These are phyloP conservation scores for Scaptomyza cyrtandrae DNA, from an alignment of 2,888 invertebrate species.

Conservation along the genomic window DNA sequence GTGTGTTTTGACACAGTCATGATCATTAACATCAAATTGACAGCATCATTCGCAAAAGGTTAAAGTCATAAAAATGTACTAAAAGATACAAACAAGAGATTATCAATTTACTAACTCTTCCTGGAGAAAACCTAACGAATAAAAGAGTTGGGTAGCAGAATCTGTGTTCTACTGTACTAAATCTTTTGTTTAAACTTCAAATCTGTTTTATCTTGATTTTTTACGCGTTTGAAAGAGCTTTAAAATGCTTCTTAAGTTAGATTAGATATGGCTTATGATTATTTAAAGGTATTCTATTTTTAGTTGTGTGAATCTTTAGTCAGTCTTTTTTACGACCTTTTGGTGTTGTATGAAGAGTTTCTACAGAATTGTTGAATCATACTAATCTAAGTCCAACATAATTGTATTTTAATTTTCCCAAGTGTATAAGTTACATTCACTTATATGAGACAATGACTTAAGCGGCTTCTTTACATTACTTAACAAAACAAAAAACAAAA, in stretches of 20 bases:
- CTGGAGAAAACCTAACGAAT: not conserved
- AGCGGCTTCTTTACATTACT: conserved; percentile 22
- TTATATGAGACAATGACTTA: conserved; percentile 22
- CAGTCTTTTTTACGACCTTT: too few relatives aligned
- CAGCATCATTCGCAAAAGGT: conserved; percentile 60
- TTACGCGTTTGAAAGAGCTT: too few relatives aligned
- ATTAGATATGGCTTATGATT: too few relatives aligned
- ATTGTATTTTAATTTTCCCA: conserved; percentile 9
- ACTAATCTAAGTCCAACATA: not conserved
- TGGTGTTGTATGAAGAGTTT: not conserved
- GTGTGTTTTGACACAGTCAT: conserved; percentile 44
- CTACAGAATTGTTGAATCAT: not conserved
- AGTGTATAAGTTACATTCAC: conserved; percentile 32
- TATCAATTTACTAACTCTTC: not conserved
- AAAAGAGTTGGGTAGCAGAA: not conserved
- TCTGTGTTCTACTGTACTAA: too few relatives aligned
- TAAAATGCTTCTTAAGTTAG: too few relatives aligned
- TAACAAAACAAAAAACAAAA: conserved; percentile 17
- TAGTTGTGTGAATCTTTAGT: too few relatives aligned
- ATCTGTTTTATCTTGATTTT: too few relatives aligned
- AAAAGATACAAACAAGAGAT: conserved; percentile 1
- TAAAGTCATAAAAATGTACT: conserved; percentile 61
- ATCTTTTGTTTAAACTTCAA: not conserved
- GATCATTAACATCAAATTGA: conserved; percentile 63
- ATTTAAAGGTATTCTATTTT: too few relatives aligned